A percentile compares a stretch with the other conserved stretches of the same genome.
Evolutionary conservation across 1,140 invertebrate species (phyloP).

Genomic region (Conopomorpha cramerella): DNA sequence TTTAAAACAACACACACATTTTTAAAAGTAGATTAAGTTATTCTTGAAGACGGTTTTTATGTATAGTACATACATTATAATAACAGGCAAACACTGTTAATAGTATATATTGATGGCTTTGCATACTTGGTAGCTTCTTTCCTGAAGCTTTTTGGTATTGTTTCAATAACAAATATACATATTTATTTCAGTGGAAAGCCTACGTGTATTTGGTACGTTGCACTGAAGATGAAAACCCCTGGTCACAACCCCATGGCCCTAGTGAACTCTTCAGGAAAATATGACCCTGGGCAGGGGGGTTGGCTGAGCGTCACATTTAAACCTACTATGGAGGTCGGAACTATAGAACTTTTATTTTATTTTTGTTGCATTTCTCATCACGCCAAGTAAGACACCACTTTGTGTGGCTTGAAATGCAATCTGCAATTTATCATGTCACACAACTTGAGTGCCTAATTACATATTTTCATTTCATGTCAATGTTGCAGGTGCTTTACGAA

Average conservation of each 20-base stretch:
- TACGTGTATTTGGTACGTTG: conserved; percentile 45
- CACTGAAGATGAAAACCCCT: conserved; percentile 25
- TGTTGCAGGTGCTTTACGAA: conserved; percentile 33
- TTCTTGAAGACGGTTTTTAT: no score
- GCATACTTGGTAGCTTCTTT: no score
- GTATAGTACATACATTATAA: no score
- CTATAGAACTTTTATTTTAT: background rate
- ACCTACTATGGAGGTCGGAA: conserved; percentile 33
- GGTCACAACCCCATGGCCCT: conserved; percentile 29
- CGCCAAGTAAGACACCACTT: background rate
- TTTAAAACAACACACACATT: no score
- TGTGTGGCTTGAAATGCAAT: no score
- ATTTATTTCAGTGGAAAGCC: conserved; percentile 30
- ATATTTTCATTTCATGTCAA: background rate
- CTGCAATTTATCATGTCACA: no score
- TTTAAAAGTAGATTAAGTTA: no score
- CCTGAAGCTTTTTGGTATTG: background rate
- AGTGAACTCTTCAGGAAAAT: conserved; percentile 36
- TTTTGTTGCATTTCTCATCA: background rate
- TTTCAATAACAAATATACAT: conserved; percentile 4
- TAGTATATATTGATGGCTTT: no score
- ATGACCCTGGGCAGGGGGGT: conserved; percentile 36
- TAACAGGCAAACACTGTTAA: no score
- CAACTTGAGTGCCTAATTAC: no score
- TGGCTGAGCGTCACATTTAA: conserved; percentile 41